These are phyloP conservation scores for Boloria euphrosyne DNA, from an alignment of 2,888 invertebrate genomes.

Conservation along the genomic window DNA sequence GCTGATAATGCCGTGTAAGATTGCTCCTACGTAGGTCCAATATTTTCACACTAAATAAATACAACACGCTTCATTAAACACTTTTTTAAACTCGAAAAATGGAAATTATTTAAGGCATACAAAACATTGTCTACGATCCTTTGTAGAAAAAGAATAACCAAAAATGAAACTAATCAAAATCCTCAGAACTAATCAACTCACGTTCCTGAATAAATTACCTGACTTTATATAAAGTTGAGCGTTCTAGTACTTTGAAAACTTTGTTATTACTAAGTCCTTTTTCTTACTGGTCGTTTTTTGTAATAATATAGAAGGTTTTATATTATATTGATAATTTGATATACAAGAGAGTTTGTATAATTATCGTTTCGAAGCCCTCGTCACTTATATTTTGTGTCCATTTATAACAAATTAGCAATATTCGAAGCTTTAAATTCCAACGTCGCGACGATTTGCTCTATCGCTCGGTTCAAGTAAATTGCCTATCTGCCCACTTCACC, in stretches of 20 bases:
- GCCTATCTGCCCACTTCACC: constrained; percentile 49
- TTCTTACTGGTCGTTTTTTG: background rate
- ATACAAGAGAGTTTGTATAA: too few species aligned
- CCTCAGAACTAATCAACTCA: constrained; percentile 23
- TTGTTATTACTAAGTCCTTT: constrained; percentile 5
- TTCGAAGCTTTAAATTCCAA: constrained; percentile 13
- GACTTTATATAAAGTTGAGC: constrained; percentile 20
- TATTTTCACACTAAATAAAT: constrained; percentile 10
- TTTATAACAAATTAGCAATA: background rate
- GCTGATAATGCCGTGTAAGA: constrained; percentile 14
- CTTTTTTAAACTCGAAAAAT: background rate
- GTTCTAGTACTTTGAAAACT: constrained; percentile 32
- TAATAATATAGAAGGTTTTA: background rate
- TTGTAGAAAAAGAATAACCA: constrained; percentile 2
- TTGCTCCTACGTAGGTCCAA: constrained; percentile 3
- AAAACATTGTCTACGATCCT: background rate
- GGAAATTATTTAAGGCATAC: constrained; percentile 5
- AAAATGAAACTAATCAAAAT: constrained; percentile 18
- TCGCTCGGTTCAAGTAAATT: constrained; percentile 42
- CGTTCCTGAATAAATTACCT: constrained; percentile 23
- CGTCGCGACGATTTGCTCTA: constrained; percentile 25
- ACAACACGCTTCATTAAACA: background rate
- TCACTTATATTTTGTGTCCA: too few species aligned
- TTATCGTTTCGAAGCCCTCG: too few species aligned
- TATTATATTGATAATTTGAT: background rate